These are phyloP conservation scores for Brachypodius melanocephalos DNA, from an alignment of 2,113 vertebrate genomes.

Conservation along the genomic window DNA sequence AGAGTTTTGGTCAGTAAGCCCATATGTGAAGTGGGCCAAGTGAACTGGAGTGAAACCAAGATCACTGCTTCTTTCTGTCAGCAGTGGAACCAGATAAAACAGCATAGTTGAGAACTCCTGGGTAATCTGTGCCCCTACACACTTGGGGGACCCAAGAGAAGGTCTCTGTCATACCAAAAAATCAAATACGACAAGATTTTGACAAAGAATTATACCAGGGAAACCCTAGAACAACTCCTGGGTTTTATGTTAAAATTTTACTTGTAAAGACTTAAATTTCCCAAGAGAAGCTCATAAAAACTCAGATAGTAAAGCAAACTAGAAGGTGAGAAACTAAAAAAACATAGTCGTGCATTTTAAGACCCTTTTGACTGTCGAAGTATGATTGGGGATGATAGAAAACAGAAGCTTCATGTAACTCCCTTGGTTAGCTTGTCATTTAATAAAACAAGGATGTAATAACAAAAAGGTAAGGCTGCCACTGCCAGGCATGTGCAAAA, in stretches of 20 bases:
- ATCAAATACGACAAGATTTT: neutral
- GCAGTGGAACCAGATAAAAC: neutral
- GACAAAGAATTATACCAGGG: neutral
- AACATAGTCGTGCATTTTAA: neutral
- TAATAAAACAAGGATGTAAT: neutral
- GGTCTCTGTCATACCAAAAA: neutral
- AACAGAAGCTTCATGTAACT: neutral
- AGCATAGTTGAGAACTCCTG: neutral
- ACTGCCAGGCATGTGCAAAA: neutral
- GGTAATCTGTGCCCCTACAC: neutral
- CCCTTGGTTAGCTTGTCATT: neutral
- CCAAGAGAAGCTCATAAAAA: neutral
- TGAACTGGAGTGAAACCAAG: neutral
- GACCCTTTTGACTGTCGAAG: neutral
- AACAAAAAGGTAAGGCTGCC: neutral
- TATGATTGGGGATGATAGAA: neutral
- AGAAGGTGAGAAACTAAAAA: neutral
- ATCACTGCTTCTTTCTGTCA: neutral
- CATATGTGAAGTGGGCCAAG: neutral
- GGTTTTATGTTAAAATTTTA: neutral
- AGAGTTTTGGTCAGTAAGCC: neutral
- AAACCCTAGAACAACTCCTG: neutral
- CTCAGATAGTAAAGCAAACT: neutral
- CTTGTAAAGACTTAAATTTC: neutral
- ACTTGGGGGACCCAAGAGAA: neutral